phyloP scores from a whole-genome alignment of 2,113 vertebrate species.

The Lycaon pictus region DNA sequence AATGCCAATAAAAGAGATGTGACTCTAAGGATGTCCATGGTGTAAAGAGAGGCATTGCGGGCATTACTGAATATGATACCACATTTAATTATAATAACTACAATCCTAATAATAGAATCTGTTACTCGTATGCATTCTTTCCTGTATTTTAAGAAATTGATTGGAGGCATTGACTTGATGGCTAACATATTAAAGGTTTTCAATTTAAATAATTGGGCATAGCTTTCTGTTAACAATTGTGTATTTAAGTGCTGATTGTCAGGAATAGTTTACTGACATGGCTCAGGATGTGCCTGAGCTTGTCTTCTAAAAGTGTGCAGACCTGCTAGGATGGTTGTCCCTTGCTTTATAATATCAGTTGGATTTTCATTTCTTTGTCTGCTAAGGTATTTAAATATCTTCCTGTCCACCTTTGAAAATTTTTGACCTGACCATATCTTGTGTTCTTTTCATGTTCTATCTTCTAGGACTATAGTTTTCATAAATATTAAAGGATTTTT shows the following conservation, averaged over 20 bases:
- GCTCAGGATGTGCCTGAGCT: background rate
- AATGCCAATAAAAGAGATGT: background rate
- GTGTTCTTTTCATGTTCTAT: background rate
- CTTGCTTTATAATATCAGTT: background rate
- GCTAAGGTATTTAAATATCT: background rate
- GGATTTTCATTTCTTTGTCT: background rate
- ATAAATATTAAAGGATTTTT: background rate
- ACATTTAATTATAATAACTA: background rate
- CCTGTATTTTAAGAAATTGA: constrained; percentile 29
- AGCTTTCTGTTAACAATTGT: background rate
- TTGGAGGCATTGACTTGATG: background rate
- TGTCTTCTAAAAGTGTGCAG: background rate
- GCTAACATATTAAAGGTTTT: background rate
- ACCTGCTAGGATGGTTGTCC: background rate
- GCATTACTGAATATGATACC: background rate
- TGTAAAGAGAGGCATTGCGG: background rate
- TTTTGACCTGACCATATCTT: background rate
- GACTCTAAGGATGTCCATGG: background rate
- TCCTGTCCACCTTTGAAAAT: background rate
- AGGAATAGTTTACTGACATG: background rate
- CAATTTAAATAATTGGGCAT: background rate
- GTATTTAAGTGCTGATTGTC: background rate
- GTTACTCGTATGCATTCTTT: background rate
- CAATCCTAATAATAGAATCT: background rate
- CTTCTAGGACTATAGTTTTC: background rate